Percentiles rank a stretch among this genome's conserved stretches.
These are phyloP conservation scores for Lacanobia oleracea DNA, from an alignment of 2,888 invertebrate species.

Conservation along the genomic window DNA sequence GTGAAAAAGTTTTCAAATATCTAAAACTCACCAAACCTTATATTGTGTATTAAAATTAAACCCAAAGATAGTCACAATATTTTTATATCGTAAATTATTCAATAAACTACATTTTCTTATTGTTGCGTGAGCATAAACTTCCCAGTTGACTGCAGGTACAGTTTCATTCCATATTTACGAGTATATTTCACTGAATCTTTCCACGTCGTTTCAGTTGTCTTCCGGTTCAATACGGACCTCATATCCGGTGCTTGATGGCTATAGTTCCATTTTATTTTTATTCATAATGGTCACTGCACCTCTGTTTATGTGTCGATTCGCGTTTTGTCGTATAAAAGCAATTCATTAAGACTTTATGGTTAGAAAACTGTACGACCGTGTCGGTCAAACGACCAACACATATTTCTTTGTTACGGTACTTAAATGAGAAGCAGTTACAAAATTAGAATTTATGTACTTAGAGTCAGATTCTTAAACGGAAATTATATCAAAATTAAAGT, in stretches of 20 bases:
- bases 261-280: constrained; percentile 42
- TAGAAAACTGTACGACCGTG: background rate
- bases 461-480: too few species aligned
- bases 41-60: background rate
- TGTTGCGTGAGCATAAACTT: background rate
- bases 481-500: too few species aligned
- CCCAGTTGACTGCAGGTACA: constrained; percentile 1
- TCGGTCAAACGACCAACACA: background rate
- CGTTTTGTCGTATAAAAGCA: constrained; percentile 14
- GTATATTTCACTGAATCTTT: constrained; percentile 15
- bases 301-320: background rate
- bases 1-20: constrained; percentile 14
- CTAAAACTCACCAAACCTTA: background rate
- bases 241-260: constrained; percentile 48
- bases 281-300: constrained; percentile 19
- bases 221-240: constrained; percentile 39
- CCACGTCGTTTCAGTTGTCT: constrained; percentile 9
- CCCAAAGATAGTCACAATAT: background rate
- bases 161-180: constrained; percentile 29
- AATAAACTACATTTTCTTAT: constrained; percentile 1
- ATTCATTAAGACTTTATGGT: constrained; percentile 15
- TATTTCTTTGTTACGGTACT: background rate
- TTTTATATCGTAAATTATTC: background rate
- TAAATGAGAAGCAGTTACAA: background rate
- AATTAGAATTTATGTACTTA: background rate